A percentile compares a stretch with the other conserved stretches of the same genome.
phyloP scores from a whole-genome alignment of 2,113 vertebrate species.

The Chunga burmeisteri region DNA sequence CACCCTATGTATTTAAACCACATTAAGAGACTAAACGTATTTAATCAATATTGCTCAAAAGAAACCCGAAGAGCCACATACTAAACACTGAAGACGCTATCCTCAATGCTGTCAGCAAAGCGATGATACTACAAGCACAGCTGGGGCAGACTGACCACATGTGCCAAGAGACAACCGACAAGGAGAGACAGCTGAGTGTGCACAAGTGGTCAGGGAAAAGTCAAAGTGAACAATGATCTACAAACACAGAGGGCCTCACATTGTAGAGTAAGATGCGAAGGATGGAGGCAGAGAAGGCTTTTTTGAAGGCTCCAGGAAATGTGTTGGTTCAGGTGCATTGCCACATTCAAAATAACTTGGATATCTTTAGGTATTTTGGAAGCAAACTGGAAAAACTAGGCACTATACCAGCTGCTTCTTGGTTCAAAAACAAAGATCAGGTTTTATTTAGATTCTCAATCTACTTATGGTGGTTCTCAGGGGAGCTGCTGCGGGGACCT shows the following conservation, averaged over 20 bases:
- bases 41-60: conserved; percentile 17
- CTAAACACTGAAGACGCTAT: background rate
- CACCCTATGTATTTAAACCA: background rate
- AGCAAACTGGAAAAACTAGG: conserved; percentile 10
- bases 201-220: background rate
- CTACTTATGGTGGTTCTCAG: background rate
- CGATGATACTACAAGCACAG: background rate
- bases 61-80: background rate
- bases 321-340: background rate
- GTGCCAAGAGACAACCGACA: background rate
- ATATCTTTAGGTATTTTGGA: conserved; percentile 30
- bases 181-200: background rate
- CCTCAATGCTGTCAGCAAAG: background rate
- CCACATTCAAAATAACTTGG: background rate
- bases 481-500: background rate
- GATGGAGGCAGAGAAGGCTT: background rate
- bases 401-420: conserved; percentile 17
- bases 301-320: background rate
- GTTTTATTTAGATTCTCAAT: conserved; percentile 43
- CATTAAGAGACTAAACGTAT: background rate
- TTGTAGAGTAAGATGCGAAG: background rate
- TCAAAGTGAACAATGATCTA: background rate
- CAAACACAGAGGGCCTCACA: background rate
- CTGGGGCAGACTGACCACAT: background rate
- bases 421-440: conserved; percentile 23